Conservation (phyloP, 2,113 vertebrate species). For the Terrapene triunguis region DNA sequence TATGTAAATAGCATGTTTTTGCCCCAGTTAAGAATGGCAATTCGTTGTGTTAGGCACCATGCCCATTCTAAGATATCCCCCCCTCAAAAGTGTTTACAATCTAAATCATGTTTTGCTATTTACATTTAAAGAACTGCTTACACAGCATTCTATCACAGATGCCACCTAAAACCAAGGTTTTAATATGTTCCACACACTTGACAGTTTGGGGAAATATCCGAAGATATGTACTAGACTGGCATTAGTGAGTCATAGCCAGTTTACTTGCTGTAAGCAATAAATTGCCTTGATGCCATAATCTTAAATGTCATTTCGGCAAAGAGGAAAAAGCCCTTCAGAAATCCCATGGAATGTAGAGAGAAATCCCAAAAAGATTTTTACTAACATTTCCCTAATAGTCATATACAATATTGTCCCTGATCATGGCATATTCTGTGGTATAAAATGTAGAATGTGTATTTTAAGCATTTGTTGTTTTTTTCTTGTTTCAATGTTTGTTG, state of each 20-base stretch:
- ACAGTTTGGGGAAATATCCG: accelerated
- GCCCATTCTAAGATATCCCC: accelerated
- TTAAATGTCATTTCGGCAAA: not conserved
- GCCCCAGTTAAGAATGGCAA: not conserved
- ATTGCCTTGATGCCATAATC: not conserved
- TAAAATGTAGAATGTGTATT: not conserved
- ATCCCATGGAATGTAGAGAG: accelerated
- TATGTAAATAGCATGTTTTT: not conserved
- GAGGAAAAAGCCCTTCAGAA: accelerated
- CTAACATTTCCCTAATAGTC: not conserved
- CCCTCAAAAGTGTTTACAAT: not conserved
- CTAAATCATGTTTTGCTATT: not conserved
- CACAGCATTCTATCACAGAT: not conserved
- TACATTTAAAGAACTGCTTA: accelerated
- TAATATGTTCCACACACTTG: accelerated
- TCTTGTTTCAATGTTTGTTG: not conserved
- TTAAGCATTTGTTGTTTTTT: not conserved
- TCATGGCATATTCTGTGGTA: accelerated
- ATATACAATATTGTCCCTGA: not conserved
- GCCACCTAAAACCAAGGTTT: not conserved
- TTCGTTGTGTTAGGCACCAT: accelerated
- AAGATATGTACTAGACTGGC: not conserved
- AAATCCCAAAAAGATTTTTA: accelerated
- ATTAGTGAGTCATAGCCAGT: accelerated
- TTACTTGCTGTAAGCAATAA: not conserved